Percentiles rank a stretch among this genome's conserved stretches.
Conservation (phyloP, 1,140 invertebrate genomes). For the Cataglyphis hispanica region DNA sequence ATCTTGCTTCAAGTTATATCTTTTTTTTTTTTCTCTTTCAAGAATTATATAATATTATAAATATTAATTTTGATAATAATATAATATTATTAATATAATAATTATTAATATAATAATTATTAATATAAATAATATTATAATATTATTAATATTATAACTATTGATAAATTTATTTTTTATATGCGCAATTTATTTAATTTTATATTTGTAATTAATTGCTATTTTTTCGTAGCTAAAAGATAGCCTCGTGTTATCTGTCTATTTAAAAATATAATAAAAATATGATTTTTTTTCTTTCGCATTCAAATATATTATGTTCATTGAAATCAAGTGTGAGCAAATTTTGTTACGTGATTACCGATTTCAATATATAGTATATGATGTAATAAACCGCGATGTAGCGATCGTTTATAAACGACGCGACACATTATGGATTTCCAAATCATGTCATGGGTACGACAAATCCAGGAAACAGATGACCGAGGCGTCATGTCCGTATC, state of each 20-base stretch:
- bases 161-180: conserved; percentile 6
- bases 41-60: background rate
- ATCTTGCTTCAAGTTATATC: background rate
- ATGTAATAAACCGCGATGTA: conserved; percentile 21
- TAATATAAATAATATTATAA: too few relatives aligned
- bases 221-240: background rate
- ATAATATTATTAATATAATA: too few relatives aligned
- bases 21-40: background rate
- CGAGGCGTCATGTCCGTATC: conserved; percentile 46
- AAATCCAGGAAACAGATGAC: conserved; percentile 31
- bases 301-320: background rate
- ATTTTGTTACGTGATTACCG: background rate
- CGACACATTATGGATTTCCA: conserved; percentile 45
- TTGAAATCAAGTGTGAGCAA: background rate
- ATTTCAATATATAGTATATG: conserved; percentile 6
- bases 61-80: background rate
- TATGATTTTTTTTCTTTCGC: background rate
- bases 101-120: too few relatives aligned
- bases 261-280: background rate
- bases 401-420: conserved; percentile 22
- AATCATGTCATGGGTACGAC: conserved; percentile 31
- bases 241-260: background rate
- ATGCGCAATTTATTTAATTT: background rate
- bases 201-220: background rate
- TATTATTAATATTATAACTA: background rate